phyloP scores from a whole-genome alignment of 2,113 vertebrate genomes.

The Romanogobio albipinnatus region DNA sequence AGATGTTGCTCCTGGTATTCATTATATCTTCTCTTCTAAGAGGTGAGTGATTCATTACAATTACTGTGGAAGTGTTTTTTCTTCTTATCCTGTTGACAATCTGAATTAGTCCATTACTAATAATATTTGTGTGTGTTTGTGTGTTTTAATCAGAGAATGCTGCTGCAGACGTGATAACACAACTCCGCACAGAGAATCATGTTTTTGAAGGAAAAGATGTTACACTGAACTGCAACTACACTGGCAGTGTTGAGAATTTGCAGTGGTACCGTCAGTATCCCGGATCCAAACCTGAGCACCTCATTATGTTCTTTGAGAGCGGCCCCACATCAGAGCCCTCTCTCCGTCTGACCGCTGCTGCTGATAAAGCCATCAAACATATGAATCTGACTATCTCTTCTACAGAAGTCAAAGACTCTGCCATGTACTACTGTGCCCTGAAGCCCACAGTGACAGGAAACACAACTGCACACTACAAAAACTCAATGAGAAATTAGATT shows the following conservation, averaged over 20 bases:
- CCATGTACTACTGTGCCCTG: slow-evolving; percentile 56
- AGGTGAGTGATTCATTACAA: not conserved
- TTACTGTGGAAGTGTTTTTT: not conserved
- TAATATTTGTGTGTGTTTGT: no score
- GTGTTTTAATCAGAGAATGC: not conserved
- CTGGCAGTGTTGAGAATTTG: accelerated
- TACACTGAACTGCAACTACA: slow-evolving; percentile 37
- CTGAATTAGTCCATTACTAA: not conserved
- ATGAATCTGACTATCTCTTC: slow-evolving; percentile 44
- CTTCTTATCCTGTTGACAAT: not conserved
- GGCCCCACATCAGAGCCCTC: not conserved
- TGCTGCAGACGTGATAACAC: not conserved
- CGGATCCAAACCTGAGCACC: slow-evolving; percentile 19
- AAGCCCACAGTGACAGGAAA: slow-evolving; percentile 51
- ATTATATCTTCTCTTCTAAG: not conserved
- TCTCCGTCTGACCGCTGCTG: not conserved
- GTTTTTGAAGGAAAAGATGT: slow-evolving; percentile 8
- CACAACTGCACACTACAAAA: slow-evolving; percentile 45
- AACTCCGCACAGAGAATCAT: not conserved
- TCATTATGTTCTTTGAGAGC: not conserved
- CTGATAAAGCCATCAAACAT: not conserved
- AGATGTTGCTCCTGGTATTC: not conserved
- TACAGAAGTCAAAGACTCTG: slow-evolving; percentile 47
- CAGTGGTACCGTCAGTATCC: slow-evolving; percentile 42
- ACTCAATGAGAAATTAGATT: not conserved